Evolutionary conservation across 2,888 invertebrate genomes (phyloP).

Genomic region (Drosophila multiciliata): DNA sequence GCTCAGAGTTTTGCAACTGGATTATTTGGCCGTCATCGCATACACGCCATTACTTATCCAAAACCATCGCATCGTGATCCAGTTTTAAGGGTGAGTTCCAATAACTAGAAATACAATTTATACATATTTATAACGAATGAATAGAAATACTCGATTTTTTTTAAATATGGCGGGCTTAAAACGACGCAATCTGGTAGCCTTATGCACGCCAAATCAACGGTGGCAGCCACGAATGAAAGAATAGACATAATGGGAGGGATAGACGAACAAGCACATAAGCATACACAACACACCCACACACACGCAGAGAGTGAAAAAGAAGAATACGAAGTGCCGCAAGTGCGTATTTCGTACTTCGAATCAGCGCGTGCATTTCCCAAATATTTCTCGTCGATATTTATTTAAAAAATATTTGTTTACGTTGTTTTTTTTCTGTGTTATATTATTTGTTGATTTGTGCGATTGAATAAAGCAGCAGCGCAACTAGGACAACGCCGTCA

Average conservation of each 20-base stretch:
- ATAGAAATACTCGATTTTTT: not conserved
- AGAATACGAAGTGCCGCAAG: slow-evolving; percentile 29
- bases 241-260: slow-evolving; percentile 1
- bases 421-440: slow-evolving; percentile 13
- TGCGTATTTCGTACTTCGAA: slow-evolving; percentile 31
- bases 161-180: slow-evolving; percentile 19
- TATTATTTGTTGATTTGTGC: slow-evolving; percentile 18
- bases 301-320: slow-evolving; percentile 23
- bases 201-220: not conserved
- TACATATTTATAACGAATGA: not conserved
- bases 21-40: slow-evolving; percentile 89
- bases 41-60: slow-evolving; percentile 88
- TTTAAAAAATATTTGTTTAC: slow-evolving; percentile 36
- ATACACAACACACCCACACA: slow-evolving; percentile 6
- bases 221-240: slow-evolving; percentile 2
- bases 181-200: slow-evolving; percentile 14
- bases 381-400: slow-evolving; percentile 16
- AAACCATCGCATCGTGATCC: slow-evolving; percentile 88
- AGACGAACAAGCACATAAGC: slow-evolving; percentile 19
- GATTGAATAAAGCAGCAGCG: slow-evolving; percentile 11
- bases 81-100: slow-evolving; percentile 87
- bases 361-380: slow-evolving; percentile 42
- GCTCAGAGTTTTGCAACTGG: slow-evolving; percentile 91
- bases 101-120: not conserved
- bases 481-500: slow-evolving; percentile 15